Evolutionary conservation across 2,113 vertebrate species (phyloP).

Genomic region (Gavialis gangeticus): DNA sequence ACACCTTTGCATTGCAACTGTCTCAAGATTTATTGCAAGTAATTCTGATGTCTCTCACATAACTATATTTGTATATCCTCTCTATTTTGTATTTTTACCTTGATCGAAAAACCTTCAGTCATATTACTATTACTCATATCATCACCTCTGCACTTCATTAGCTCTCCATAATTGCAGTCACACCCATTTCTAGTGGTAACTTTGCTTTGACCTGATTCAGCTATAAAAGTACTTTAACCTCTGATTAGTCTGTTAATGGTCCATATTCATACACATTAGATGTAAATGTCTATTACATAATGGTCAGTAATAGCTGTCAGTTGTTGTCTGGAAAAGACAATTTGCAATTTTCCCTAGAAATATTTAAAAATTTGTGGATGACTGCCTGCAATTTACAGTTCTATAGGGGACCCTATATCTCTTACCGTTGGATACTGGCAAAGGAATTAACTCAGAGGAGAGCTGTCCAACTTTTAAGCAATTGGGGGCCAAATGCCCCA

Average conservation of each 20-base stretch:
- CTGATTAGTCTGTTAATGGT: not conserved
- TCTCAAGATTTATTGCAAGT: not conserved
- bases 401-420: no score
- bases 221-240: not conserved
- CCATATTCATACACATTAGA: conserved; percentile 30
- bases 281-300: conserved; percentile 32
- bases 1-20: not conserved
- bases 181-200: not conserved
- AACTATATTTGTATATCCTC: not conserved
- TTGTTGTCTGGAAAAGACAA: conserved; percentile 12
- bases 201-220: not conserved
- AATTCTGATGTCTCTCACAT: not conserved
- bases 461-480: no score
- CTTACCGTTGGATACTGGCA: no score
- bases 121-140: not conserved
- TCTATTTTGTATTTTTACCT: not conserved
- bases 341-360: not conserved
- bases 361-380: not conserved
- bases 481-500: no score
- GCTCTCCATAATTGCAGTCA: conserved; percentile 5
- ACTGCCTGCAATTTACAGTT: not conserved
- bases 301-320: conserved; percentile 4
- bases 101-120: not conserved
- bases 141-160: not conserved
- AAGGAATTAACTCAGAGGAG: no score